Evolutionary conservation across 1,140 invertebrate genomes (phyloP), one percentile per base, ranked within the genome.

Genomic region (Lepidurus packardi): DNA sequence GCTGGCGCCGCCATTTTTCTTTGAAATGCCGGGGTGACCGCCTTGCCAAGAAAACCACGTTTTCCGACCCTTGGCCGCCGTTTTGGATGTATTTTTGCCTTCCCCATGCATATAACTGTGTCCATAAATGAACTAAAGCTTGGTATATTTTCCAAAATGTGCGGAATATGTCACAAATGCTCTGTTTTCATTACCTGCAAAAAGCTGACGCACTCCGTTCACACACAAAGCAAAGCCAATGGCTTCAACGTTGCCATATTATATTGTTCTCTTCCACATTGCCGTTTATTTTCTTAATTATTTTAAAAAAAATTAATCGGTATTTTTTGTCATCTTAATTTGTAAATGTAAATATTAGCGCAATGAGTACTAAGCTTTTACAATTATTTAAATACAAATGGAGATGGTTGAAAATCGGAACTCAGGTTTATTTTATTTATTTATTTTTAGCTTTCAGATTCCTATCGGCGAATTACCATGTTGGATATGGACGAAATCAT

Each of bases 401-500:
- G 34, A 34, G 34, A 34, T 34, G 34, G 34, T 34, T 34, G 3
- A 34, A 34, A 34, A 34, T 34, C 34, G 3, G 34, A 34, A 34
- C 34, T 34, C 34, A n/a, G 16, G 53, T 65, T 13, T 65, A 7
- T 7, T 65, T 16, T n/a, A 21, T 13, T 13, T 7, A 13, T n/a
- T 65, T 65, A 65, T 65, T 65, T 65, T 65, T 65, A 65, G 53
- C 53, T 21, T 65, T 65, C 53, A 21, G 53, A 65, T 65, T 21
- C 21, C 53, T 13, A 65, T n/a, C 16, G 53, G 53, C 53, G 34
- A 34, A 65, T 65, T 21, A 65, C 53, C 21, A 65, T 65, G n/a
- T 65, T 65, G 53, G 53, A 65, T 16, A 21, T 76, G 41, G 75
- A 76, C 45, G 75, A 76, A 76, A 47, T 76, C n/a, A 9, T 41